phyloP scores from a whole-genome alignment of 2,797 vertebrate genomes.

The Myripristis jacobus region DNA sequence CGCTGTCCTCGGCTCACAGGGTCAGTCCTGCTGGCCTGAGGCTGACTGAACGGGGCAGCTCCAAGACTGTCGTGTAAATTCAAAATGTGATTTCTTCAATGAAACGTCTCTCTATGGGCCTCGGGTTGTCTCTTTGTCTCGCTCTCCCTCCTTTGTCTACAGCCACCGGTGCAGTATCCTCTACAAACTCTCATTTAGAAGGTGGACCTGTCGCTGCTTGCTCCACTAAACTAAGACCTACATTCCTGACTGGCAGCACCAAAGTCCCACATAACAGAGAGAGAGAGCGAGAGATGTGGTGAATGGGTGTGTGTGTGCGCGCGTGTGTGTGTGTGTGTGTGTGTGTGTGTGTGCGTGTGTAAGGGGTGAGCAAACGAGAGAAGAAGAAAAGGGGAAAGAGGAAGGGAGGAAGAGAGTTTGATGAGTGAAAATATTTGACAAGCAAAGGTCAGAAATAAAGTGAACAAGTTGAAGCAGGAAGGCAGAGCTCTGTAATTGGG shows the following conservation, averaged over 20 bases:
- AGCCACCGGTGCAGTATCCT: slow-evolving; percentile 27
- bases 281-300: slow-evolving; percentile 1
- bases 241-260: slow-evolving; percentile 80
- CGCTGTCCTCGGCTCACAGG: slow-evolving; percentile 20
- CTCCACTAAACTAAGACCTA: slow-evolving; percentile 69
- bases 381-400: slow-evolving; percentile 15
- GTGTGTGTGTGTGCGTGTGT: too few species aligned
- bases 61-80: background rate
- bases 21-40: slow-evolving; percentile 43
- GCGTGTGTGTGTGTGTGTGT: slow-evolving; percentile 22
- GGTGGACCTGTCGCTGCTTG: slow-evolving; percentile 82
- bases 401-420: slow-evolving; percentile 35
- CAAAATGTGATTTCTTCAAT: background rate
- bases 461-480: slow-evolving; percentile 31
- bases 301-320: slow-evolving; percentile 27
- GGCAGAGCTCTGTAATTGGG: background rate
- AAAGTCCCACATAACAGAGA: slow-evolving; percentile 68
- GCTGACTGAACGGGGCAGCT: slow-evolving; percentile 22
- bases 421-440: slow-evolving; percentile 42
- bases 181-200: slow-evolving; percentile 52
- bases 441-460: slow-evolving; percentile 20
- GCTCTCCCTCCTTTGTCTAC: slow-evolving; percentile 51
- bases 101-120: background rate
- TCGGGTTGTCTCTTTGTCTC: slow-evolving; percentile 44
- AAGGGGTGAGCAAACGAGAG: slow-evolving; percentile 39